These are phyloP conservation scores for Dermatemys mawii DNA, from an alignment of 2,113 vertebrate species.

Conservation along the genomic window DNA sequence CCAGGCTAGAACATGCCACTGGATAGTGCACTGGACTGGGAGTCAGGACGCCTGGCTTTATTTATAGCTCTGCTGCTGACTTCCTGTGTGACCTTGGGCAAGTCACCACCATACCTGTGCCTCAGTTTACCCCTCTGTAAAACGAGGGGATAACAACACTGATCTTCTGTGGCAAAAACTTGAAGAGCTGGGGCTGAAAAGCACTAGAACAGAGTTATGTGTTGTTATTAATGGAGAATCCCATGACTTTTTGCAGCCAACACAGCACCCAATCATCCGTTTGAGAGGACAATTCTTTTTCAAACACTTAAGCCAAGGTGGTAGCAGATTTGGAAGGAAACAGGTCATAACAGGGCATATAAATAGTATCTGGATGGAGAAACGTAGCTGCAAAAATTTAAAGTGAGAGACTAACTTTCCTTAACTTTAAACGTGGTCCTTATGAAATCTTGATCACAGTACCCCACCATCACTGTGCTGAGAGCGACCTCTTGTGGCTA, in stretches of 20 bases:
- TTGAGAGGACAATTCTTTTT: not conserved
- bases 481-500: slow-evolving; percentile 56
- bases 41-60: not conserved
- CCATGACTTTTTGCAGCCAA: not conserved
- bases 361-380: slow-evolving; percentile 58
- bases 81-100: not conserved
- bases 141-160: not conserved
- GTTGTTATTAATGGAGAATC: not conserved
- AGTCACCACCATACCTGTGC: not conserved
- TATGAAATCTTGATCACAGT: not conserved
- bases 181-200: not conserved
- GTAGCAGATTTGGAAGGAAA: slow-evolving; percentile 36
- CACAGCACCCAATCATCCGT: not conserved
- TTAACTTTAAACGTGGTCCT: not conserved
- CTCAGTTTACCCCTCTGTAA: not conserved
- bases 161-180: not conserved
- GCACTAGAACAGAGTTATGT: not conserved
- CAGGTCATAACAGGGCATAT: slow-evolving; percentile 5
- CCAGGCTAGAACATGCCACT: not conserved
- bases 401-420: not conserved
- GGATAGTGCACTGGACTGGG: not conserved
- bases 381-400: slow-evolving; percentile 32
- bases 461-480: slow-evolving; percentile 37
- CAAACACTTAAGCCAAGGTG: slow-evolving; percentile 24
- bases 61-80: not conserved